Evolutionary conservation across 2,113 vertebrate species (phyloP).

Genomic region (Syrmaticus mikado): DNA sequence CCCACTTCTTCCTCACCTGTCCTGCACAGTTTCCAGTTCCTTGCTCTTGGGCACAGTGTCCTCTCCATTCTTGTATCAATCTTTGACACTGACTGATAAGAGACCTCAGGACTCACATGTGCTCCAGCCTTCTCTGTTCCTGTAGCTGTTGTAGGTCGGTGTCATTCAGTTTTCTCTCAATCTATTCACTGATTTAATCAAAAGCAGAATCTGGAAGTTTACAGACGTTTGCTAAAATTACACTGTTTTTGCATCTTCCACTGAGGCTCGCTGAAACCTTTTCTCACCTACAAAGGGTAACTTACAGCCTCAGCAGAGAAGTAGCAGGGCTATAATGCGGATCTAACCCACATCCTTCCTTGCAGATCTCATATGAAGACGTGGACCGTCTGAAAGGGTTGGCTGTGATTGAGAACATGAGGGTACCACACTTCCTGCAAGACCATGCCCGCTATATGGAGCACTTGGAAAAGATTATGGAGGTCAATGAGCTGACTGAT

Average conservation of each 20-base stretch:
- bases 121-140: background rate
- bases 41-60: background rate
- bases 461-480: constrained; percentile 93
- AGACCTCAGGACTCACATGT: background rate
- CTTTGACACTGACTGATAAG: background rate
- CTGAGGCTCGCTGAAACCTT: background rate
- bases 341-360: background rate
- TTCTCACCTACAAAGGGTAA: background rate
- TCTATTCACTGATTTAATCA: background rate
- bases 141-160: background rate
- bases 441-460: constrained; percentile 85
- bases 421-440: constrained; percentile 92
- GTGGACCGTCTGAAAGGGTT: constrained; percentile 86
- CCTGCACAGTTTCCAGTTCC: background rate
- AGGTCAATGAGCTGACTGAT: constrained; percentile 89
- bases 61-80: background rate
- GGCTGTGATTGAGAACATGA: constrained; percentile 84
- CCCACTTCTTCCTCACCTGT: background rate
- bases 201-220: background rate
- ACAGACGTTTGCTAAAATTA: background rate
- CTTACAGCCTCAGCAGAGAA: background rate
- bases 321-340: background rate
- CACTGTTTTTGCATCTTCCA: background rate
- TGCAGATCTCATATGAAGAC: constrained; percentile 92
- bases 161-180: background rate